Base-by-base conservation (phyloP, 2,888 invertebrate genomes). In the Erebia epiphron region DNA sequence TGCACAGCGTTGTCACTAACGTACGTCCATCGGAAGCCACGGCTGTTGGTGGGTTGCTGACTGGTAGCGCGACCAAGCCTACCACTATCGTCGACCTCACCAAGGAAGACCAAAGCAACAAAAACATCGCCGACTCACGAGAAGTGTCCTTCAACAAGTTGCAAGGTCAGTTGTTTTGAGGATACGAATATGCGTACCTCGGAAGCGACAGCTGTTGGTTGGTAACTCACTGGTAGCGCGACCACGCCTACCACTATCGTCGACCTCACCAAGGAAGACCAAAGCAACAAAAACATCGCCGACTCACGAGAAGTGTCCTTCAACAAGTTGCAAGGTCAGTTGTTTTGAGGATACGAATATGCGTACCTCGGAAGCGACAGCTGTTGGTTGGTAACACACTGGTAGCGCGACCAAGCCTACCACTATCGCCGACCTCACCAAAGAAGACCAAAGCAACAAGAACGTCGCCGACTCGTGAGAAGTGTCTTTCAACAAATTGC, bases 141-240 rank as follows among this genome's bases (percentile, higher is more conserved):
- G 97, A 97, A 86, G 95, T 97, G 3, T 95, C 96, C 0, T 96
- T 96, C 80, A 96, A 96, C 82, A 97, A 97, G 84, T 86, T 97
- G 69, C 96, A 96, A 90, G 96, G 95, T 86, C 61, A 43, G 26
- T 50, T 57, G 11, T 21, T 52, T 56, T 35, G 35, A 0, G 35
- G 5, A 35, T 68, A 65, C 81, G 93, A 93, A 93, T 84, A 92
- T 93, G 2, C 71, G 90, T 95, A 50, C 94, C 96, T 1, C 96
- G 0, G 97, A 97, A 82, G 95, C 94, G 1, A 95, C 95, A 0
- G 96, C 96, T 2, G 95, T 96, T 16, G 97, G 97, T 14, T 97
- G 97, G 9, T 87, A 97, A 75, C 94, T 95, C 1, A 94, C 95
- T 0, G 96, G 95, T 75, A 94, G 94, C 49, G 91, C 94, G 0